phyloP scores from a whole-genome alignment of 2,797 vertebrate genomes.

The Cossypha polioptera region DNA sequence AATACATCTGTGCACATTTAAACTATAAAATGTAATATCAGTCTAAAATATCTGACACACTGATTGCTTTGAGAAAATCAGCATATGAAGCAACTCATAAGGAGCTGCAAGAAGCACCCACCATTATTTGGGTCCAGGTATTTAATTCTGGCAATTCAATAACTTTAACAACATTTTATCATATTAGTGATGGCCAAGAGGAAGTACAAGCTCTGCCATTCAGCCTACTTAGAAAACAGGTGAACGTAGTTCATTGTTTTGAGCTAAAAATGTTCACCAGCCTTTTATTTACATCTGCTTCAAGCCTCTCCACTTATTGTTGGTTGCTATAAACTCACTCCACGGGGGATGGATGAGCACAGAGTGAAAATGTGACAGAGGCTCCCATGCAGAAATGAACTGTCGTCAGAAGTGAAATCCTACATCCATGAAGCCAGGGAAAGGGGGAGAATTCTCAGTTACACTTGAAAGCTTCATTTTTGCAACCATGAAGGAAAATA shows the following conservation, averaged over 20 bases:
- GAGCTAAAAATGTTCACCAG: constrained; percentile 12
- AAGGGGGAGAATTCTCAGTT: neutral
- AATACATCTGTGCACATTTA: neutral
- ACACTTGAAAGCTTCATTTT: neutral
- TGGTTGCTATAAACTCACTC: constrained; percentile 14
- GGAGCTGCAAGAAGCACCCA: neutral
- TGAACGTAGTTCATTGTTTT: neutral
- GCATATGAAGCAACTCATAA: neutral
- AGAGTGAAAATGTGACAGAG: neutral
- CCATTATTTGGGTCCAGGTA: neutral
- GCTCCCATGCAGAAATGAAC: neutral
- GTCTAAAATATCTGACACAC: neutral
- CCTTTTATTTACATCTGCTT: constrained; percentile 43
- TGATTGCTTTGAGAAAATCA: neutral
- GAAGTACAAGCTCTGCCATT: neutral
- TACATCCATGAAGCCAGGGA: neutral
- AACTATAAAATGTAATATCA: neutral
- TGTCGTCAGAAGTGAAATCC: neutral
- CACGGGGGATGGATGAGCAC: neutral
- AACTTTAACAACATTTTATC: neutral
- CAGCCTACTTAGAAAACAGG: neutral
- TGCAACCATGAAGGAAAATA: neutral
- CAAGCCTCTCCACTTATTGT: neutral
- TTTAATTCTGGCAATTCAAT: neutral
- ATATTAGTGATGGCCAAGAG: neutral